Conservation (phyloP, 2,797 vertebrate genomes). For the Cyclura pinguis region DNA sequence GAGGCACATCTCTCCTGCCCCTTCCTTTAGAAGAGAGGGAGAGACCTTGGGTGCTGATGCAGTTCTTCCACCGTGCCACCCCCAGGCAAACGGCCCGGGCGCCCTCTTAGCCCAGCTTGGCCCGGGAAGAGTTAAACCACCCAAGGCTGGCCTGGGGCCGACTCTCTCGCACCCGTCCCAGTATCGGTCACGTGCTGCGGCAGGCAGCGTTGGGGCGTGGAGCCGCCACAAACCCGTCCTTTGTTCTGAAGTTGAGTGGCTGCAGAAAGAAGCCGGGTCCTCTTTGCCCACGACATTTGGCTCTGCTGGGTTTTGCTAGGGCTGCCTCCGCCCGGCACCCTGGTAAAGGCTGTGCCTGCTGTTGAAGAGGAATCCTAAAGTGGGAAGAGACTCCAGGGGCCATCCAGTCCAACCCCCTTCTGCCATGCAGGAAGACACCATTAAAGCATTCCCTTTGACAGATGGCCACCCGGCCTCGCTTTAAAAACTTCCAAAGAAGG, state of each 20-base stretch:
- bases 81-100: too few species aligned
- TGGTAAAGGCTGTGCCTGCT: too few species aligned
- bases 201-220: background rate
- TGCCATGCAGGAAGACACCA: too few species aligned
- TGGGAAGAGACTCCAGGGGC: too few species aligned
- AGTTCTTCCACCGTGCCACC: background rate
- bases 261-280: background rate
- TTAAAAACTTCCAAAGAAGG: too few species aligned
- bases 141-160: background rate
- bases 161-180: conserved; percentile 14
- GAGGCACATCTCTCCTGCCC: too few species aligned
- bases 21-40: background rate
- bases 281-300: background rate
- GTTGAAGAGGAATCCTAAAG: too few species aligned
- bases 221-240: background rate
- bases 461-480: too few species aligned
- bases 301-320: background rate
- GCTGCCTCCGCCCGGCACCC: too few species aligned
- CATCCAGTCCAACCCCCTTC: too few species aligned
- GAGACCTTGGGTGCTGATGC: background rate
- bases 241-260: background rate
- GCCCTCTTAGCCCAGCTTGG: background rate
- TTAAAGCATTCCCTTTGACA: too few species aligned
- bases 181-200: conserved; percentile 38
- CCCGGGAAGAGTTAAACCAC: background rate